phyloP scores from a whole-genome alignment of 1,140 invertebrate species.

The Drosophila repletoides region DNA sequence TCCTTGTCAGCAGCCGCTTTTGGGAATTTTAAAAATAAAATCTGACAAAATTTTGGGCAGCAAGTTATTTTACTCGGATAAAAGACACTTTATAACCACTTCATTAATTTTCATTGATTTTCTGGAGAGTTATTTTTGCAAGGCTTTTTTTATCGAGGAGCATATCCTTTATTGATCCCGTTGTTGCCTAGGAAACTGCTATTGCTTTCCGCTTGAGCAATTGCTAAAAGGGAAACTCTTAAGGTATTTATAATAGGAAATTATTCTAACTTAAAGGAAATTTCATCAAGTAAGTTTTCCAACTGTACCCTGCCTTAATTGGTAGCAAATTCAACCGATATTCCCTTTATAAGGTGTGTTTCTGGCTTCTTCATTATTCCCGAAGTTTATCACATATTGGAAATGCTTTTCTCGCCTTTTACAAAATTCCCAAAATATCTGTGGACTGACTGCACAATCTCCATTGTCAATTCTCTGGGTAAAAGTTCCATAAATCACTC shows the following conservation, averaged over 20 bases:
- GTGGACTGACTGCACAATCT: constrained; percentile 13
- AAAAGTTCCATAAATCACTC: constrained; percentile 63
- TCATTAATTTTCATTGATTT: constrained; percentile 77
- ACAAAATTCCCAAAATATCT: background rate
- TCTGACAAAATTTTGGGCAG: constrained; percentile 18
- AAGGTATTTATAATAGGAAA: too few relatives aligned
- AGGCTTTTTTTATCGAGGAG: constrained; percentile 12
- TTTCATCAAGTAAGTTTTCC: too few relatives aligned
- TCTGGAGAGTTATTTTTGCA: constrained; percentile 59
- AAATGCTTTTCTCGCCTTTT: background rate
- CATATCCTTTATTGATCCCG: constrained; percentile 10
- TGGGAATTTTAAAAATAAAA: constrained; percentile 26
- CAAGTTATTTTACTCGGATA: background rate
- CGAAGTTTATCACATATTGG: background rate
- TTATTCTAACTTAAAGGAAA: too few relatives aligned
- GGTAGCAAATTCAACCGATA: too few relatives aligned
- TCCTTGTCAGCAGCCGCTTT: constrained; percentile 25
- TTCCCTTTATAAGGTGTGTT: too few relatives aligned
- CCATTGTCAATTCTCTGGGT: constrained; percentile 15
- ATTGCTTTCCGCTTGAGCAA: too few relatives aligned
- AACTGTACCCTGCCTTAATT: too few relatives aligned
- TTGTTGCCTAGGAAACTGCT: too few relatives aligned
- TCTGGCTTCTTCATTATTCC: background rate
- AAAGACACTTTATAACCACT: constrained; percentile 44
- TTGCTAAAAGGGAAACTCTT: too few relatives aligned